Conservation (phyloP, 2,797 vertebrate species). For the Parauchenoglanis ngamensis region DNA sequence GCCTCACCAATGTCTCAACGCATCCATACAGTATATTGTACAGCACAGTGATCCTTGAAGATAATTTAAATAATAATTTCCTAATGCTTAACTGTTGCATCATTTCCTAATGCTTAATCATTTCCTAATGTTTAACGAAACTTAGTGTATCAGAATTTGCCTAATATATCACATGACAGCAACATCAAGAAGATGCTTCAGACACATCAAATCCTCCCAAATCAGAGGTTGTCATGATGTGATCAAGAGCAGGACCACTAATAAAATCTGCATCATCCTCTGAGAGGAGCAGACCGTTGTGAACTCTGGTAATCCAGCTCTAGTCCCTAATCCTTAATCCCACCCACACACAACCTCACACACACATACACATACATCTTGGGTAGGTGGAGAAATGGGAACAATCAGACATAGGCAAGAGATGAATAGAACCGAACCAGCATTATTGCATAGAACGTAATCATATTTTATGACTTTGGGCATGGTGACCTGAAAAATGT, state of each 20-base stretch:
- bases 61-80: background rate
- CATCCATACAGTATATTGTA: background rate
- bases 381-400: slow-evolving; percentile 25
- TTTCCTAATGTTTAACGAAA: background rate
- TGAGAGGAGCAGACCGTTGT: slow-evolving; percentile 36
- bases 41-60: background rate
- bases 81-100: no score
- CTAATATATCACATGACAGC: slow-evolving; percentile 18
- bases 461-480: slow-evolving; percentile 32
- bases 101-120: background rate
- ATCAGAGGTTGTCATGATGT: slow-evolving; percentile 18
- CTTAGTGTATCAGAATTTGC: background rate
- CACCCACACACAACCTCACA: slow-evolving; percentile 62
- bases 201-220: background rate
- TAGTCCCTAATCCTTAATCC: slow-evolving; percentile 80
- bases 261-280: slow-evolving; percentile 40
- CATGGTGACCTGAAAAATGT: slow-evolving; percentile 6
- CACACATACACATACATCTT: background rate
- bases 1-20: no score
- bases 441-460: slow-evolving; percentile 21
- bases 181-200: slow-evolving; percentile 15
- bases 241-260: slow-evolving; percentile 6
- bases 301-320: slow-evolving; percentile 69
- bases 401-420: background rate
- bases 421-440: slow-evolving; percentile 34